These are phyloP conservation scores for Oedothorax gibbosus DNA, from an alignment of 1,140 invertebrate genomes.

Conservation along the genomic window DNA sequence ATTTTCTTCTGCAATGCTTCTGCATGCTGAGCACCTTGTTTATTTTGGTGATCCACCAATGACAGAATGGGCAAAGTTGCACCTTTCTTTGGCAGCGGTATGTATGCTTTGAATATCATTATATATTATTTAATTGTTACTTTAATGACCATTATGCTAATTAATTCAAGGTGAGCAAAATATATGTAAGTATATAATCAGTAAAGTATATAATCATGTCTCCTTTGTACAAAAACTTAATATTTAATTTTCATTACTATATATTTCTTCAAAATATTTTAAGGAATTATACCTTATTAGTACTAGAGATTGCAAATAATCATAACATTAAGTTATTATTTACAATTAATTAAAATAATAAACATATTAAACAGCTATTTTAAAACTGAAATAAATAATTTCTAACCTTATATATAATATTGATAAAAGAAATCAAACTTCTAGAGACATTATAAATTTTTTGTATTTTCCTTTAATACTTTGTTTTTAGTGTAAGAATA, in stretches of 20 bases:
- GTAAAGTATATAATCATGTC: not conserved
- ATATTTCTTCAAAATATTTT: not conserved
- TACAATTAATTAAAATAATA: too few relatives aligned
- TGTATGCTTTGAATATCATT: not conserved
- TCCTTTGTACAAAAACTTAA: constrained; percentile 7
- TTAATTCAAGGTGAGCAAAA: not conserved
- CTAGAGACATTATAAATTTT: too few relatives aligned
- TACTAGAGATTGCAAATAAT: not conserved
- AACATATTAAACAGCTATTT: too few relatives aligned
- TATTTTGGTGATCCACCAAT: constrained; percentile 7
- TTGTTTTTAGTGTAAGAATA: not conserved
- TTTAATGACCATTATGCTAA: not conserved
- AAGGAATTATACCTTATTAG: too few relatives aligned
- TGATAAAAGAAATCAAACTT: too few relatives aligned
- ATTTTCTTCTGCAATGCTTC: constrained; percentile 49
- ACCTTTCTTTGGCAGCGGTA: constrained; percentile 38
- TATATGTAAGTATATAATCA: not conserved
- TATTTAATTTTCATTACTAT: not conserved
- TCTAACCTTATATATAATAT: too few relatives aligned
- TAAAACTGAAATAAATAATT: too few relatives aligned
- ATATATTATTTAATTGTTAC: not conserved
- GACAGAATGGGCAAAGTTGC: constrained; percentile 44
- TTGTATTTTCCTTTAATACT: not conserved
- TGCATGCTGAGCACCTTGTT: constrained; percentile 50
- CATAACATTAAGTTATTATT: too few relatives aligned